Evolutionary conservation across 2,797 vertebrate species (phyloP).

Genomic region (Rhynchonycteris naso): DNA sequence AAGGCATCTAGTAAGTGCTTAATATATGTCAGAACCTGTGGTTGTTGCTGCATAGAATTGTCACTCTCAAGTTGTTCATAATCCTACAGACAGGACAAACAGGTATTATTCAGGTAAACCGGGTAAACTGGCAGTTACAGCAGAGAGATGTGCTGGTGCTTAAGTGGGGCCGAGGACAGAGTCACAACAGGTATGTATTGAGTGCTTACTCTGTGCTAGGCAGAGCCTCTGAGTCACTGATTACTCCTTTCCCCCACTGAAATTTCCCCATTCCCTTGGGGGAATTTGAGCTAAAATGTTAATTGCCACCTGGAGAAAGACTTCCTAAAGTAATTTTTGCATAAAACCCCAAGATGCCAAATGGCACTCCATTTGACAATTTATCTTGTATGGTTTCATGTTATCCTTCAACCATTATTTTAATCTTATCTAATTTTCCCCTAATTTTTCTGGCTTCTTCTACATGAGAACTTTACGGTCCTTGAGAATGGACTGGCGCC

Average conservation of each 20-base stretch:
- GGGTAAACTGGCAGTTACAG: neutral
- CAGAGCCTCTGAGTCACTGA: slow-evolving; percentile 6
- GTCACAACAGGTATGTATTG: neutral
- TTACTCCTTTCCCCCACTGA: fast-evolving
- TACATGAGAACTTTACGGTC: slow-evolving; percentile 18
- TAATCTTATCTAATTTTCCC: slow-evolving; percentile 67
- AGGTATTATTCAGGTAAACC: neutral
- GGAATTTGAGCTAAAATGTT: slow-evolving; percentile 69
- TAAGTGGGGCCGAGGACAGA: neutral
- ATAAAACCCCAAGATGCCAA: slow-evolving; percentile 41
- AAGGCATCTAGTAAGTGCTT: neutral
- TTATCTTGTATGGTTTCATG: slow-evolving; percentile 47
- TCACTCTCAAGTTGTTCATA: neutral
- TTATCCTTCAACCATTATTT: slow-evolving; percentile 46
- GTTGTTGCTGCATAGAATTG: neutral
- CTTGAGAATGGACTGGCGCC: slow-evolving; percentile 21
- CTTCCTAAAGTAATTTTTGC: slow-evolving; percentile 57
- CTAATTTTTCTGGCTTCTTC: slow-evolving; percentile 49
- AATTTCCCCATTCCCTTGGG: slow-evolving; percentile 38
- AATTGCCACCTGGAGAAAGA: slow-evolving; percentile 65
- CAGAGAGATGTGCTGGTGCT: neutral
- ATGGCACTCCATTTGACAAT: slow-evolving; percentile 2
- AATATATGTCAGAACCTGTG: neutral
- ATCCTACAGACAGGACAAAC: neutral
- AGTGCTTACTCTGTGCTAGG: neutral